These are phyloP conservation scores for Ooceraea biroi DNA, from an alignment of 1,140 invertebrate species.

Conservation along the genomic window DNA sequence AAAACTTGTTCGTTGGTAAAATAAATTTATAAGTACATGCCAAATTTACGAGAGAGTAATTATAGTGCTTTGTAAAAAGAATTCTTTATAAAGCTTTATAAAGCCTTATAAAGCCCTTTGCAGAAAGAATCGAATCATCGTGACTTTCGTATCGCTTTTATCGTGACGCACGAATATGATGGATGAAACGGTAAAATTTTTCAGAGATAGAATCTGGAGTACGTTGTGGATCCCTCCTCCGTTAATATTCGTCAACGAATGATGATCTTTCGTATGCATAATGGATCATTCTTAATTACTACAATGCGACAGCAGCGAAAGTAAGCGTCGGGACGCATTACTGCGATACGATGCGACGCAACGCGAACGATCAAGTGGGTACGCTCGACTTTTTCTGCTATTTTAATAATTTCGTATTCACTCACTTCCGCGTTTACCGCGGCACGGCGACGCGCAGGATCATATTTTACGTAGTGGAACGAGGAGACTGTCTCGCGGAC, in stretches of 20 bases:
- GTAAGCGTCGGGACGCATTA: constrained; percentile 9
- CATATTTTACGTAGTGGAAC: constrained; percentile 51
- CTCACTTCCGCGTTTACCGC: constrained; percentile 38
- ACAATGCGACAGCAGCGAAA: neutral
- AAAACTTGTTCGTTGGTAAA: neutral
- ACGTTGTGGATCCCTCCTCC: neutral
- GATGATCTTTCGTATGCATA: constrained; percentile 40
- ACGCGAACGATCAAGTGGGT: constrained; percentile 2
- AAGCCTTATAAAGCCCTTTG: too few relatives aligned
- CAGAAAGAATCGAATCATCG: neutral
- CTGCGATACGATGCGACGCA: too few relatives aligned
- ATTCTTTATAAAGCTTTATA: too few relatives aligned
- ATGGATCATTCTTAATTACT: constrained; percentile 47
- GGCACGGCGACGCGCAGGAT: constrained; percentile 20
- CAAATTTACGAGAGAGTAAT: neutral
- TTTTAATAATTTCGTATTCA: constrained; percentile 46
- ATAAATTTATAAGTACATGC: neutral
- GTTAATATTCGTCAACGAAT: neutral
- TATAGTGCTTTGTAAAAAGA: constrained; percentile 7
- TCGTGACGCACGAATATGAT: neutral
- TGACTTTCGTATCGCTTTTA: neutral
- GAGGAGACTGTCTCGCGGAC: neutral
- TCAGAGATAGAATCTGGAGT: neutral
- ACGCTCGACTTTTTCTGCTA: constrained; percentile 6
- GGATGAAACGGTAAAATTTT: neutral